These are phyloP conservation scores for Sardina pilchardus DNA, from an alignment of 2,113 vertebrate genomes.

Conservation along the genomic window DNA sequence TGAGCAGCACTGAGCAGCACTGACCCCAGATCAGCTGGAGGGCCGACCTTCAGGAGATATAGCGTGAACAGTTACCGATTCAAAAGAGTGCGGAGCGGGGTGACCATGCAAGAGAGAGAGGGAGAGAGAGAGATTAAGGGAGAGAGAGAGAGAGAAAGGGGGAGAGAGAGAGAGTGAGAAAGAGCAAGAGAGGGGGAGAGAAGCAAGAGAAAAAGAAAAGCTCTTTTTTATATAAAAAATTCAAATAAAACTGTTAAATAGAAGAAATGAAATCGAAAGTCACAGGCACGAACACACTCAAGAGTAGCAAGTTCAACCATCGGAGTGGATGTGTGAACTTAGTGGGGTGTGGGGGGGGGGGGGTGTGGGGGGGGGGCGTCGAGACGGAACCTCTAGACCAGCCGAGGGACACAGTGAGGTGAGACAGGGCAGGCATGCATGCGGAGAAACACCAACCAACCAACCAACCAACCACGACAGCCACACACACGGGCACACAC, in stretches of 20 bases:
- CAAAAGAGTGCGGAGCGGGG: neutral
- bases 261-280: constrained; percentile 37
- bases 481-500: constrained; percentile 33
- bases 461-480: constrained; percentile 53
- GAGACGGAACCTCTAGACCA: constrained; percentile 42
- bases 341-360: constrained; percentile 13
- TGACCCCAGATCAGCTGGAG: neutral
- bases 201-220: neutral
- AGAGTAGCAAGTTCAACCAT: constrained; percentile 45
- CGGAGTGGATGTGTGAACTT: constrained; percentile 43
- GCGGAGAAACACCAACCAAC: constrained; percentile 52
- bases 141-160: neutral
- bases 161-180: neutral
- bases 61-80: neutral
- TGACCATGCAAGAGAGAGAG: neutral
- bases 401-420: constrained; percentile 55
- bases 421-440: constrained; percentile 60
- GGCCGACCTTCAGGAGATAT: neutral
- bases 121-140: neutral
- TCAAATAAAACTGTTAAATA: constrained; percentile 20
- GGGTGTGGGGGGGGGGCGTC: neutral
- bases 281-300: constrained; percentile 59
- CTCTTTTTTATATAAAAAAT: constrained; percentile 29
- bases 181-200: neutral
- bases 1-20: neutral